Evolutionary conservation across 1,140 invertebrate genomes (phyloP).

Genomic region (Anthonomus grandis): DNA sequence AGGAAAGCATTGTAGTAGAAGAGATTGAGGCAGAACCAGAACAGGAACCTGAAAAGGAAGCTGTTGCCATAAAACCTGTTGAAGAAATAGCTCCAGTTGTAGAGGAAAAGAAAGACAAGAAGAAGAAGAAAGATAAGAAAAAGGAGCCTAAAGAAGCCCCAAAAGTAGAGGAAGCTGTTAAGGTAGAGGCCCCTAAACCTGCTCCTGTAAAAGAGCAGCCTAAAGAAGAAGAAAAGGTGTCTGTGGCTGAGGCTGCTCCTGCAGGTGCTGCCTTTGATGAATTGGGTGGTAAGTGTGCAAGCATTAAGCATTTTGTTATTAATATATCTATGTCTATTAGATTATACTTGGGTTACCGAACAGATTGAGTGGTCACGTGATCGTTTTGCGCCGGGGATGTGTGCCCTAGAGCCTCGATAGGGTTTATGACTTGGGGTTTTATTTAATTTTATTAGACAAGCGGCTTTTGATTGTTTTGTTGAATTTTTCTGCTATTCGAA

Average conservation of each 20-base stretch:
- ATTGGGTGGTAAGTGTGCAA: slow-evolving; percentile 58
- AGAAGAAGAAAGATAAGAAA: slow-evolving; percentile 48
- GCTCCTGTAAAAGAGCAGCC: neutral
- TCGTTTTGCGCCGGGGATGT: too few relatives aligned
- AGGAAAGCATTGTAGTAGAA: neutral
- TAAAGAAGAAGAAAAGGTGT: slow-evolving; percentile 40
- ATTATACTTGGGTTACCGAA: neutral
- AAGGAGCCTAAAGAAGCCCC: slow-evolving; percentile 35
- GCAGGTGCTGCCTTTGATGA: slow-evolving; percentile 58
- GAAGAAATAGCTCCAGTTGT: slow-evolving; percentile 39
- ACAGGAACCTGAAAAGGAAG: slow-evolving; percentile 43
- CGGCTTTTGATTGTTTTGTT: too few relatives aligned
- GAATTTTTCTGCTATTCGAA: too few relatives aligned
- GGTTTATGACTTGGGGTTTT: too few relatives aligned
- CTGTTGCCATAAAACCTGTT: slow-evolving; percentile 47
- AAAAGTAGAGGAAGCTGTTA: too few relatives aligned
- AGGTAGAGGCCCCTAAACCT: slow-evolving; percentile 38
- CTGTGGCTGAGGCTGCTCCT: slow-evolving; percentile 15
- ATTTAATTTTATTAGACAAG: too few relatives aligned
- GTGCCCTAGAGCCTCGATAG: too few relatives aligned
- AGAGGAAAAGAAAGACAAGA: slow-evolving; percentile 50
- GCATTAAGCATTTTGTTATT: neutral
- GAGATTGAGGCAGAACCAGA: slow-evolving; percentile 29
- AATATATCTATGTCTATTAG: neutral
- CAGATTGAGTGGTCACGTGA: too few relatives aligned